Evolutionary conservation across 2,888 invertebrate genomes (phyloP), one percentile per base, ranked within the genome.

Genomic region (Alloplasta piceator): DNA sequence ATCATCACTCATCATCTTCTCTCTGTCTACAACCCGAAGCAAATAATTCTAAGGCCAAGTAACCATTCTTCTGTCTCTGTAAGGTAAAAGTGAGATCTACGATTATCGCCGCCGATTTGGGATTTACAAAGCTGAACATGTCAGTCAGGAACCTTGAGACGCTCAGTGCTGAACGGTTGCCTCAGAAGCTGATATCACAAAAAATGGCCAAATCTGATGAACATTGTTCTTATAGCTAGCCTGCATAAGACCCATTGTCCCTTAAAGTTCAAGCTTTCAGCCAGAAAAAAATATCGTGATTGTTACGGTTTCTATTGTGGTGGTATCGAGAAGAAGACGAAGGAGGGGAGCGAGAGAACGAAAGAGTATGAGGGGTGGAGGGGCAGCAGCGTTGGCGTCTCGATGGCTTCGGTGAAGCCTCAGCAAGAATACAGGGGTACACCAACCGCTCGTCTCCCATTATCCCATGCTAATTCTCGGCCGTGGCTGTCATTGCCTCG

Each of bases 401-500:
- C 70, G 66, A 82, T 80, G 66, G 80, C 70, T 78, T 68, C 58
- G 75, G 58, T 75, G 82, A 84, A 82, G 85, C 88, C 87, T 85
- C 86, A 86, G 80, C 84, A 78, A 52, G 88, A 89, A 88, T 89
- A 89, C 87, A 58, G 70, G 78, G 81, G 74, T 66, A 74, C 73
- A 81, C 84, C 87, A 87, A 87, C 87, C 86, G 88, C 87, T 90
- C 73, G 78, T 82, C 81, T 91, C 90, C 91, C 90, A 92, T 92
- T 92, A 92, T 92, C 92, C 91, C 91, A 92, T 92, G 92, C 91
- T 92, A 92, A 92, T 92, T 92, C 89, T 88, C 86, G 86, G 88
- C 89, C 86, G 88, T 87, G 90, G 89, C 91, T 92, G 92, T 91
- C 91, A 91, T 90, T 92, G 91, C 91, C 91, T 91, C 88, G 86